Evolutionary conservation across 2,113 vertebrate genomes (phyloP).

Genomic region (Zosterops japonicus): DNA sequence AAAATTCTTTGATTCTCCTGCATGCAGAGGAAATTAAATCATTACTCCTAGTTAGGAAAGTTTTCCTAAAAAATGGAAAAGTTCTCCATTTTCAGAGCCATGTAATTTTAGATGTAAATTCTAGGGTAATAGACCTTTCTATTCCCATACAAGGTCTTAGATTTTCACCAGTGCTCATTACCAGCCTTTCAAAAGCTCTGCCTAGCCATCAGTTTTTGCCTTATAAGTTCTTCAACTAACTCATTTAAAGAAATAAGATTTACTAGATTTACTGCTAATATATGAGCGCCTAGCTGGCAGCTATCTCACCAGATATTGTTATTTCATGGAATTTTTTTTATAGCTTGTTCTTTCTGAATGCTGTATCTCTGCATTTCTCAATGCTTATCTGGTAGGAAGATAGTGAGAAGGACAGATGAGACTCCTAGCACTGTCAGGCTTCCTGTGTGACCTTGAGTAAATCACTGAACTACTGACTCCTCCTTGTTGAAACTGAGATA

Average conservation of each 20-base stretch:
- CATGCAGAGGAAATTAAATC: neutral
- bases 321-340: neutral
- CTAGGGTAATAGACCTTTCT: neutral
- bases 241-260: neutral
- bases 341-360: neutral
- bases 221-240: neutral
- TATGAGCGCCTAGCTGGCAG: neutral
- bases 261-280: neutral
- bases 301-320: neutral
- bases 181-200: neutral
- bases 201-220: neutral
- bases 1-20: neutral
- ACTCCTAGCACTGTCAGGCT: neutral
- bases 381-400: neutral
- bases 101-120: neutral
- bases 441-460: slow-evolving; percentile 9
- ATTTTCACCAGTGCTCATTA: neutral
- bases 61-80: neutral
- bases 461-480: neutral
- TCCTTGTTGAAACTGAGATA: neutral
- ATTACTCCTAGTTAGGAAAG: neutral
- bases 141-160: neutral
- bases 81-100: neutral
- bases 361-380: neutral
- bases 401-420: neutral